Conservation (phyloP, 2,113 vertebrate species). For the Benitochromis conjunctus region DNA sequence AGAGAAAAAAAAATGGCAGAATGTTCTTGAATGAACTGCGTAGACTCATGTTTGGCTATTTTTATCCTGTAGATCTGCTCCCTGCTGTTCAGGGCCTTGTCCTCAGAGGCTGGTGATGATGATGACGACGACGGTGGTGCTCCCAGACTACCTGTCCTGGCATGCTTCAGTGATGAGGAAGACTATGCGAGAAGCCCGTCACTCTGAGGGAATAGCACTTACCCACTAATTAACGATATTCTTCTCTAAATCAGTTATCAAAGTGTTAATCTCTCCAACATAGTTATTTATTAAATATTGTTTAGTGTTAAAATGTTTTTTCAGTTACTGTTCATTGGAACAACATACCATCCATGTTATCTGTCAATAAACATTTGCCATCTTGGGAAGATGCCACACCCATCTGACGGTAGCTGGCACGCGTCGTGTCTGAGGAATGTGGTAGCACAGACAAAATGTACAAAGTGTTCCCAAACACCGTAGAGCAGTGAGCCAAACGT, state of each 20-base stretch:
- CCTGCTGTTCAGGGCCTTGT: slow-evolving; percentile 84
- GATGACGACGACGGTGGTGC: background rate
- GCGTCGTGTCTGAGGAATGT: slow-evolving; percentile 16
- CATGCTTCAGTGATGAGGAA: slow-evolving; percentile 80
- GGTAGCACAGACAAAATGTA: background rate
- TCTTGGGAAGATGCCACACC: background rate
- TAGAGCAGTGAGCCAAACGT: background rate
- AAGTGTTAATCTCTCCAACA: background rate
- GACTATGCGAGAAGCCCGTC: background rate
- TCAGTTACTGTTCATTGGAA: background rate
- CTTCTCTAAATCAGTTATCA: background rate
- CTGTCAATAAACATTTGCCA: background rate
- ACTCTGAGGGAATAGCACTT: background rate
- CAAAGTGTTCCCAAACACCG: background rate
- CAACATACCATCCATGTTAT: background rate
- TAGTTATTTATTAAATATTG: background rate
- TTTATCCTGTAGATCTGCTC: slow-evolving; percentile 75
- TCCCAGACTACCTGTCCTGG: slow-evolving; percentile 63
- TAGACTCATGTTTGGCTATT: background rate
- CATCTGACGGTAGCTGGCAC: background rate
- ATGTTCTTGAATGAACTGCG: background rate
- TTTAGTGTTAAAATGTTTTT: background rate
- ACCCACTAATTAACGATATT: background rate
- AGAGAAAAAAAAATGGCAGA: background rate
- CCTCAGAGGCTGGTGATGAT: slow-evolving; percentile 34